Conservation (phyloP, 2,797 vertebrate species). For the Falco columbarius region DNA sequence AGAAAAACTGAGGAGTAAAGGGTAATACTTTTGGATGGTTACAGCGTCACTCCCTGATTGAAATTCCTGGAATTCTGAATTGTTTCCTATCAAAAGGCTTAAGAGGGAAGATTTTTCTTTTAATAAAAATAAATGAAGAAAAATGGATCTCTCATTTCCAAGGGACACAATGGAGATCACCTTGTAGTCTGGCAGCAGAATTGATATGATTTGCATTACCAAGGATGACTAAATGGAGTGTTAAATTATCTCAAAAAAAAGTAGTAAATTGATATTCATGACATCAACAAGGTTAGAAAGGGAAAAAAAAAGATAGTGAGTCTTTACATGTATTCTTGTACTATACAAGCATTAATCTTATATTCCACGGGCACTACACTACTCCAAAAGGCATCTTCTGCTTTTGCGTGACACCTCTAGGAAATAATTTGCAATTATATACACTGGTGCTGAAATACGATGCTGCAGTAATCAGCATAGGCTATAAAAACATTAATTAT, state of each 20-base stretch:
- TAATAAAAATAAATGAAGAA: constrained; percentile 53
- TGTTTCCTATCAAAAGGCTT: constrained; percentile 44
- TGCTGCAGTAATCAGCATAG: constrained; percentile 9
- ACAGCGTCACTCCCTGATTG: not conserved
- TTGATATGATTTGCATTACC: constrained; percentile 60
- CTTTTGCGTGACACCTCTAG: constrained; percentile 50
- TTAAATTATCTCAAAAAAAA: constrained; percentile 64
- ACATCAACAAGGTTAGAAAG: constrained; percentile 50
- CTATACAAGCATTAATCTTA: constrained; percentile 31
- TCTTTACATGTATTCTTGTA: constrained; percentile 24
- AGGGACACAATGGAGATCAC: constrained; percentile 63
- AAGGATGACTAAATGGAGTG: constrained; percentile 68
- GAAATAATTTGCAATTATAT: constrained; percentile 59
- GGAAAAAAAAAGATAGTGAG: not conserved
- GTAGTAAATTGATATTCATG: constrained; percentile 25
- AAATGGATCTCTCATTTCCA: constrained; percentile 54
- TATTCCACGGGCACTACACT: not conserved
- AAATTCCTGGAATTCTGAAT: constrained; percentile 37
- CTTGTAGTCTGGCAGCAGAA: constrained; percentile 54
- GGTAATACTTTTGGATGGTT: not conserved
- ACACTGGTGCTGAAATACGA: not conserved
- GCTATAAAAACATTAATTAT: constrained; percentile 64
- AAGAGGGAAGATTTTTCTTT: constrained; percentile 31
- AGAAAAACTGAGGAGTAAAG: not conserved
- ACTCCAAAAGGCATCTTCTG: constrained; percentile 34